Percentiles rank a stretch among this genome's conserved stretches.
Evolutionary conservation across 2,113 vertebrate species (phyloP).

Genomic region (Oreochromis tanganicae): DNA sequence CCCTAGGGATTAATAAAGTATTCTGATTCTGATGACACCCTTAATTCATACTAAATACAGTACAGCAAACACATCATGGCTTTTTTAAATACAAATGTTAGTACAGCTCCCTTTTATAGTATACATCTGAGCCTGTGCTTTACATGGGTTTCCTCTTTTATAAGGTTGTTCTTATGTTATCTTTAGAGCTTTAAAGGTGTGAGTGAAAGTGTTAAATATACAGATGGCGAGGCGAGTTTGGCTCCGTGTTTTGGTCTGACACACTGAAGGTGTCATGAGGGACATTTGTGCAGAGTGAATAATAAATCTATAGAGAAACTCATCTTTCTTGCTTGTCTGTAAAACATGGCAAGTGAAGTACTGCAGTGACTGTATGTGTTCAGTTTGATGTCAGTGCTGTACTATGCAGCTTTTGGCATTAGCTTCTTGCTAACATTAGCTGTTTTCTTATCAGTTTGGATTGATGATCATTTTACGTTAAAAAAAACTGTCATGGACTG

Average conservation of each 20-base stretch:
- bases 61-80: not conserved
- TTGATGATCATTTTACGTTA: not conserved
- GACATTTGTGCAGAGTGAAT: not conserved
- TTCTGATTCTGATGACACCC: not conserved
- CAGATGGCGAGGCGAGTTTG: not conserved
- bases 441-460: not conserved
- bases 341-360: not conserved
- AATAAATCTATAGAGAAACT: not conserved
- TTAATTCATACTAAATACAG: not conserved
- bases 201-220: not conserved
- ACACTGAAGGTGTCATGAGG: not conserved
- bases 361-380: not conserved
- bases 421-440: not conserved
- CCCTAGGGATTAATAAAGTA: no score
- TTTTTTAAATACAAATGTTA: not conserved
- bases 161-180: not conserved
- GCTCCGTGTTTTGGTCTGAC: not conserved
- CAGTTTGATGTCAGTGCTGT: not conserved
- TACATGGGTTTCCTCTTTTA: not conserved
- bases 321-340: not conserved
- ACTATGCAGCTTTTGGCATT: not conserved
- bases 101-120: not conserved
- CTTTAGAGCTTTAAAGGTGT: not conserved
- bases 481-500: not conserved
- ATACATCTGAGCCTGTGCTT: not conserved